A percentile compares a stretch with the other conserved stretches of the same genome.
Conservation (phyloP, 2,888 invertebrate species). For the Troides helena region DNA sequence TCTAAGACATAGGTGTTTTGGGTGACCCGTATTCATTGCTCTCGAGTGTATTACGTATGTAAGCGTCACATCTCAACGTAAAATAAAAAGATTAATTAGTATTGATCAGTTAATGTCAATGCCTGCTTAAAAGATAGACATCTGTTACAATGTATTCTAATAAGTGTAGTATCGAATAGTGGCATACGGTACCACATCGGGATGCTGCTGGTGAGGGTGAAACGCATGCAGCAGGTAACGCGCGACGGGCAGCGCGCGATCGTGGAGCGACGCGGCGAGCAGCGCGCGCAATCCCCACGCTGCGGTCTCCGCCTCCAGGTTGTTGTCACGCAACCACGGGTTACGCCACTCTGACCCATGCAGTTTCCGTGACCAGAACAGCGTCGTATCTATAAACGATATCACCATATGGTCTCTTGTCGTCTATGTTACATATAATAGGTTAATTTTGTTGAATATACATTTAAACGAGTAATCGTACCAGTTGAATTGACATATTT, state of each 20-base stretch:
- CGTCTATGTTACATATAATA: no score
- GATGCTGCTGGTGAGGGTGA: slow-evolving; percentile 56
- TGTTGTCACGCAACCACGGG: slow-evolving; percentile 68
- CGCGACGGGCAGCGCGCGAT: slow-evolving; percentile 64
- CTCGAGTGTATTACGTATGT: no score
- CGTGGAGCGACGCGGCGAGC: slow-evolving; percentile 60
- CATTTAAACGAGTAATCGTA: slow-evolving; percentile 26
- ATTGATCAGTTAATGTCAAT: no score
- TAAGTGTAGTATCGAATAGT: no score
- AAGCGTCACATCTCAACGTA: no score
- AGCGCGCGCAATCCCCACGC: slow-evolving; percentile 91
- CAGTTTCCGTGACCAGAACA: slow-evolving; percentile 68
- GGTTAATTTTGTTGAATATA: no score
- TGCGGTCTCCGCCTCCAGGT: slow-evolving; percentile 87
- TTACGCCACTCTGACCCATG: slow-evolving; percentile 64
- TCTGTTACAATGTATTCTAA: no score
- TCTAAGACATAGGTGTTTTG: no score
- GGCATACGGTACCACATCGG: slow-evolving; percentile 57
- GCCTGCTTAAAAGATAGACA: no score
- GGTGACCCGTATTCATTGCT: no score
- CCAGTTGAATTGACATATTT: slow-evolving; percentile 73
- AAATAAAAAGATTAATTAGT: no score
- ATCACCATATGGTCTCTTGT: background rate
- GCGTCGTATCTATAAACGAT: slow-evolving; percentile 48
- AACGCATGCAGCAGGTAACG: slow-evolving; percentile 59